Evolutionary conservation across 2,113 vertebrate species (phyloP).

Genomic region (Hepsetus odoe): DNA sequence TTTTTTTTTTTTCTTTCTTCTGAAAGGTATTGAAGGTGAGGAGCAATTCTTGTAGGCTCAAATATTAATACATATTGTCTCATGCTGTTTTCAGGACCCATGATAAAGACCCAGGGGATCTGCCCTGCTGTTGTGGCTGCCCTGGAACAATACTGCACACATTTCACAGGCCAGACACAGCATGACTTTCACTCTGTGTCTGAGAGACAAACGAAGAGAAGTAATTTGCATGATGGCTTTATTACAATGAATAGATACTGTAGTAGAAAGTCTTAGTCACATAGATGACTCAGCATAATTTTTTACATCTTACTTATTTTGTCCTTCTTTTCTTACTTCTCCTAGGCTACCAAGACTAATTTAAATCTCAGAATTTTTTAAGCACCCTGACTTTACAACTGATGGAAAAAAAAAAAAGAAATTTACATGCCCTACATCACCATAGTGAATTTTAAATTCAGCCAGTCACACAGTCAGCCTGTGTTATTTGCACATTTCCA

Average conservation of each 20-base stretch:
- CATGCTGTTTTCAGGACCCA: no score
- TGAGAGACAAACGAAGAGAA: no score
- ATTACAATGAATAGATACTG: not conserved
- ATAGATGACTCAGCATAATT: no score
- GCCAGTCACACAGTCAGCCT: conserved; percentile 21
- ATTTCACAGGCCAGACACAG: no score
- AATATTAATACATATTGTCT: no score
- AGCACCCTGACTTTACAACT: conserved; percentile 15
- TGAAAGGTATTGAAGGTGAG: no score
- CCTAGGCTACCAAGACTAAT: not conserved
- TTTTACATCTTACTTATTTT: no score
- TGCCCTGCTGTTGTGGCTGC: conserved; percentile 1
- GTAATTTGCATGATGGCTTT: conserved; percentile 11
- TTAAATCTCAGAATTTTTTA: not conserved
- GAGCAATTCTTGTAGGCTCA: no score
- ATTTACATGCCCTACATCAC: not conserved
- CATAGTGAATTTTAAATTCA: conserved; percentile 21
- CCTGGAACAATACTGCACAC: conserved; percentile 12
- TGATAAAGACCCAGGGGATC: conserved; percentile 6
- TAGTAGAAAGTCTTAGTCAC: no score
- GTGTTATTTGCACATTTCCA: conserved; percentile 28
- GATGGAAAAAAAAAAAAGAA: conserved; percentile 35
- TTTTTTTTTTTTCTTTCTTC: no score
- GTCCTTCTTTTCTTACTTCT: not conserved
- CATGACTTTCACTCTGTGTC: no score